phyloP scores from a whole-genome alignment of 2,888 invertebrate species.

The Athetis lepigone region DNA sequence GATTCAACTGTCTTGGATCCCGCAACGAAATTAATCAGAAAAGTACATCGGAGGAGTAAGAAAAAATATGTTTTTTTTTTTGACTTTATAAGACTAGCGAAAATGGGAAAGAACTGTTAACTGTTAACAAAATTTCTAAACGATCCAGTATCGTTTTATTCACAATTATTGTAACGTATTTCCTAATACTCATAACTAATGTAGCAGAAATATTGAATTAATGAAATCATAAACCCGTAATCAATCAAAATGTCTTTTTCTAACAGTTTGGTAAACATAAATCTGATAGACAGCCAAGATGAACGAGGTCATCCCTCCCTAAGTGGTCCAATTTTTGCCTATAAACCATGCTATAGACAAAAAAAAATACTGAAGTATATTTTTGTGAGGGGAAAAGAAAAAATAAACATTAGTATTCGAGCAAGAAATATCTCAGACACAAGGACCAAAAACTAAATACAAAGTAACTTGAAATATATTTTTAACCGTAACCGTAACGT shows the following conservation, averaged over 20 bases:
- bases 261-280: conserved; percentile 10
- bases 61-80: too few species aligned
- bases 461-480: background rate
- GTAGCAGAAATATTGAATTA: background rate
- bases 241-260: conserved; percentile 21
- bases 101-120: conserved; percentile 6
- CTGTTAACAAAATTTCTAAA: background rate
- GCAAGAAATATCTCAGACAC: background rate
- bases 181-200: background rate
- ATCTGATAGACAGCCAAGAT: conserved; percentile 24
- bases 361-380: background rate
- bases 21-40: too few species aligned
- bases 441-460: background rate
- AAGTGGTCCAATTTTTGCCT: background rate
- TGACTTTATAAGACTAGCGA: background rate
- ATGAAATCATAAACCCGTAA: background rate
- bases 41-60: too few species aligned
- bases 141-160: background rate
- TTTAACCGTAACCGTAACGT: too few species aligned
- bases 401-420: background rate
- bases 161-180: background rate
- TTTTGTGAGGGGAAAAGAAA: background rate
- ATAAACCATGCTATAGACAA: too few species aligned
- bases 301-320: conserved; percentile 13
- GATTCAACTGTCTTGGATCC: too few species aligned